Evolutionary conservation across 2,113 vertebrate genomes (phyloP).

Genomic region (Macaca fascicularis): DNA sequence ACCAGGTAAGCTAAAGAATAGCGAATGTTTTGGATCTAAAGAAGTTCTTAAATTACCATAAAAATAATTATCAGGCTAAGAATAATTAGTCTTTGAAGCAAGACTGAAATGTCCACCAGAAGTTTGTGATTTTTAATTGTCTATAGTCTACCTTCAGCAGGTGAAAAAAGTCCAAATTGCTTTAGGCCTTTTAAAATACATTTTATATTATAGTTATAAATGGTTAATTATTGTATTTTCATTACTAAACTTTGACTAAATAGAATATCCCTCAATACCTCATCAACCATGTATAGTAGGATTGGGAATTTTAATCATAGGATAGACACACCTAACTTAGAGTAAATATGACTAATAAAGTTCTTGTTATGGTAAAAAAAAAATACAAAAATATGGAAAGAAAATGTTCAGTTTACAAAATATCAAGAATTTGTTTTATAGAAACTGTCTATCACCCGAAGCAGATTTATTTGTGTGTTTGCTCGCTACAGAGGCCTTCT

Average conservation of each 20-base stretch:
- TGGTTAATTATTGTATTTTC: neutral
- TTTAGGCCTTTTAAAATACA: neutral
- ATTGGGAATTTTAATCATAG: neutral
- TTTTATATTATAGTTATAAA: neutral
- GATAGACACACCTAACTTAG: neutral
- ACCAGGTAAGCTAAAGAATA: neutral
- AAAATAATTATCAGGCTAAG: neutral
- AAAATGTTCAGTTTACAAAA: slow-evolving; percentile 36
- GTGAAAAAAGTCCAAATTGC: neutral
- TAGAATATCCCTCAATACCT: neutral
- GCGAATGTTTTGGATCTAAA: neutral
- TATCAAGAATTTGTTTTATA: slow-evolving; percentile 46
- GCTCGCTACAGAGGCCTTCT: neutral
- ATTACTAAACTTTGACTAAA: neutral
- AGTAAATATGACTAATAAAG: slow-evolving; percentile 23
- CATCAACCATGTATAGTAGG: neutral
- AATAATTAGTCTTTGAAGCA: neutral
- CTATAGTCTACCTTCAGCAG: neutral
- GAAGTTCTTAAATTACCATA: neutral
- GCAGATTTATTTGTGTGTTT: slow-evolving; percentile 42
- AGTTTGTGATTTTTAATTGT: neutral
- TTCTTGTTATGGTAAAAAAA: neutral
- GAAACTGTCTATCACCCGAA: neutral
- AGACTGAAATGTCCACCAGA: neutral
- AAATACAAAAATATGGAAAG: neutral